Base-by-base conservation (phyloP, 2,113 vertebrate species). In the Lophius piscatorius region DNA sequence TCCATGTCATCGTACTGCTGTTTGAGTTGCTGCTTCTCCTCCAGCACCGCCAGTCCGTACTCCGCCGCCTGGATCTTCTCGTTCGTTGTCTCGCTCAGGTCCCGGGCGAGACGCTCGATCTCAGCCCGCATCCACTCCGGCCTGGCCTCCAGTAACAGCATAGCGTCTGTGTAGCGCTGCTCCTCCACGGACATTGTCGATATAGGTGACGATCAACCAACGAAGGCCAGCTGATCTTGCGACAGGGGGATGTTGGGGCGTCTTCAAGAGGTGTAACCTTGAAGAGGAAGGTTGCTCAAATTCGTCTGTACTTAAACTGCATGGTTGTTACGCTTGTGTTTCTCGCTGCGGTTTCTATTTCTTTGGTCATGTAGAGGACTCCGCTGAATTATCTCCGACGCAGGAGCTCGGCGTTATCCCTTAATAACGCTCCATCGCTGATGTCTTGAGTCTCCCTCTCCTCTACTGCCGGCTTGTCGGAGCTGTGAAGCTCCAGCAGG, bases 51-150 rank as follows among this genome's bases (percentile, higher is more conserved):
- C 80, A 98, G 88, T 44, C 96, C 96, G 58, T 98, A 98, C 85
- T 98, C 94, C 29, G 97, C 97, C 47, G 97, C 97, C 89, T 97
- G 97, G 90, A 98, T 98, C 93, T 98, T 97, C 91, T 98, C 93
- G 34, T 92, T 92, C 72, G 94, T 97, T 76, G 96, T 98, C 87
- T 98, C 95, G 35, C 91, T 90, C 87, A 98, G 92, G 82, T 98
- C 97, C 74, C 93, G 92, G 63, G 91, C 92, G 35, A 98, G 90
- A 73, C 97, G 92, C 88, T 94, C 94, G 71, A 96, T 83, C 92
- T 98, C 96, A 4, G 87, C 71, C 60, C 95, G 93, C 89, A 98
- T 90, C 92, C 94, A 94, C 80, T 94, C 92, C 13, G 94, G 93
- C 28, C 91, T 90, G 71, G 93, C 93, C 78, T 94, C 91, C 82